Evolutionary conservation across 35 echinoderm and acorn worm species (phyloP).

Genomic region (Strongylocentrotus purpuratus): DNA sequence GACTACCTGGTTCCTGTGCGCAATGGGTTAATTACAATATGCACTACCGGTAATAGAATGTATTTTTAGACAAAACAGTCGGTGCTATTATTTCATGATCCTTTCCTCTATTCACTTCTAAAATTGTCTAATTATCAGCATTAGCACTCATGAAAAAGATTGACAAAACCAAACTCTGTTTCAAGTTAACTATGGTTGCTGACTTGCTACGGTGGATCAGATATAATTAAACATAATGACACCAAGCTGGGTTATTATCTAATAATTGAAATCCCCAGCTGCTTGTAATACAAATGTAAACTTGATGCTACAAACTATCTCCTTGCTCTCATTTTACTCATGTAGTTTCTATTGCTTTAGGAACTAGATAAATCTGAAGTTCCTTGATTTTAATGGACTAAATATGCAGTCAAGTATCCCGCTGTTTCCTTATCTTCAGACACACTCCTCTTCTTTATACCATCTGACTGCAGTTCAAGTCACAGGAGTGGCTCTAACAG

Average conservation of each 20-base stretch:
- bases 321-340: not conserved
- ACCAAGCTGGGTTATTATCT: not conserved
- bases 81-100: not conserved
- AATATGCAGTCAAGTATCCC: not conserved
- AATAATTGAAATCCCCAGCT: not conserved
- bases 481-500: not conserved
- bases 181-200: not conserved
- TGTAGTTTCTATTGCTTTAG: slow-evolving; percentile 12
- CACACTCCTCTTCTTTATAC: not conserved
- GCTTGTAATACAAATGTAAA: not conserved
- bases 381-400: slow-evolving; percentile 18
- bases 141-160: not conserved
- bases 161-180: not conserved
- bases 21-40: not conserved
- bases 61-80: not conserved
- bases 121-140: not conserved
- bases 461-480: not conserved
- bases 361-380: not conserved
- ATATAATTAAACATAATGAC: not conserved
- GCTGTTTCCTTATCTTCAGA: not conserved
- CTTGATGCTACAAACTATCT: not conserved
- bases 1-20: too few species aligned
- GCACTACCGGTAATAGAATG: not conserved
- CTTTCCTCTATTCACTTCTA: not conserved
- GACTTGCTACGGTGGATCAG: not conserved